Evolutionary conservation across 1,140 invertebrate genomes (phyloP).

Genomic region (Diachasma alloeum): DNA sequence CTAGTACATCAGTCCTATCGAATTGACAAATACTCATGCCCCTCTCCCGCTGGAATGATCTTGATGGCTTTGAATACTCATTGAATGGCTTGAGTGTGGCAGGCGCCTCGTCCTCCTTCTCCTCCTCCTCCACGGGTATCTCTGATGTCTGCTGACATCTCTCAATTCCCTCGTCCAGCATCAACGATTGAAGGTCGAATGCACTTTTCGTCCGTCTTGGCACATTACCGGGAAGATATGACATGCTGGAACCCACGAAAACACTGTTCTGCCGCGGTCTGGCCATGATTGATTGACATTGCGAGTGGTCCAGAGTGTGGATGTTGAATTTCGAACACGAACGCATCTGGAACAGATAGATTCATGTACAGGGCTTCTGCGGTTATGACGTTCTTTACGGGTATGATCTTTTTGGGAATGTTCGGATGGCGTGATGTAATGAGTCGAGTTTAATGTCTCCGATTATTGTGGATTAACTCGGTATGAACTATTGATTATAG

Average conservation of each 20-base stretch:
- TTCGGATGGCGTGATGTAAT: too few species aligned
- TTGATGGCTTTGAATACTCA: conserved; percentile 24
- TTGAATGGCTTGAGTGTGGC: conserved; percentile 32
- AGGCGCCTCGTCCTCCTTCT: conserved; percentile 17
- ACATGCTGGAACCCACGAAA: conserved; percentile 78
- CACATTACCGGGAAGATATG: conserved; percentile 64
- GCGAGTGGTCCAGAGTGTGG: conserved; percentile 69
- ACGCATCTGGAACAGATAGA: conserved; percentile 66
- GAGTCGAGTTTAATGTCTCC: too few species aligned
- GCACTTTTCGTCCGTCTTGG: conserved; percentile 82
- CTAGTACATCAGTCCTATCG: conserved; percentile 37
- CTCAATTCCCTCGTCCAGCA: conserved; percentile 65
- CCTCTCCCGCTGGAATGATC: conserved; percentile 33
- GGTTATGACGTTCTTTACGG: too few species aligned
- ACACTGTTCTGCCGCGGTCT: conserved; percentile 81
- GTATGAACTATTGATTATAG: too few species aligned
- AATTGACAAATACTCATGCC: conserved; percentile 39
- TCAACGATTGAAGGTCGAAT: conserved; percentile 80
- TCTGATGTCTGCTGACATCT: neutral
- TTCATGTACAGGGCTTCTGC: too few species aligned
- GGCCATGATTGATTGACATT: conserved; percentile 53
- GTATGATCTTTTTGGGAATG: too few species aligned
- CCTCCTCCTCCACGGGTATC: conserved; percentile 13
- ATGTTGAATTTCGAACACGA: conserved; percentile 76
- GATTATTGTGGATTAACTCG: too few species aligned